Evolutionary conservation across 2,888 invertebrate species (phyloP), one percentile per base, ranked within the genome.

Genomic region (Glyphotaelius pellucidus): DNA sequence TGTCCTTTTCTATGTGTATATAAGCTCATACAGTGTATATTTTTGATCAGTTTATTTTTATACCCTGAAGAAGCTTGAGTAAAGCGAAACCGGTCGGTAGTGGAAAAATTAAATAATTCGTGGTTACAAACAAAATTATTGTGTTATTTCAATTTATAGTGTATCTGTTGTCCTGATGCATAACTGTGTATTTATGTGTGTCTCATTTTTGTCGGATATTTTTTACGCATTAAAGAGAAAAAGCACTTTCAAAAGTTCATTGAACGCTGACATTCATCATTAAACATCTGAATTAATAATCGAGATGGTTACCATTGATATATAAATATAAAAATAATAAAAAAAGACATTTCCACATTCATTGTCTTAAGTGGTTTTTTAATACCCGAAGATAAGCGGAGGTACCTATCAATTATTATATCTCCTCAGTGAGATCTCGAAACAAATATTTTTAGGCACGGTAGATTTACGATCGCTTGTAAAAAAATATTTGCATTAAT

Each of bases 241-340:
- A 67, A 25, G 0, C 9, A n/a, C 2, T 67, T 67, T 67, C 1
- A 25, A n/a, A 25, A 67, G 67, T 67, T 67, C 67, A 67, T n/a
- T n/a, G 67, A 67, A 67, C 67, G 67, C 67, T 67, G n/a, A 67
- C 1, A 67, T 67, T n/a, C 67, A 67, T n/a, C 67, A 67, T 67
- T 67, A 67, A 67, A 67, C 67, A 25, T 25, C 67, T 67, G 67
- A 67, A 67, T 67, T 67, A 67, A 67, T 67, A 67, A 67, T 67
- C 67, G 67, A 67, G 67, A 67, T 67, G 67, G n/a, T 67, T 67
- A 67, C 67, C 67, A 67, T n/a, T 67, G 67, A 67, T 67, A 67
- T 67, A 67, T 52, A 52, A 52, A 67, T 67, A 67, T 67, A 67
- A 67, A 67, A 19, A 52, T 15, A 52, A 52, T 52, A 52, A 52